A percentile compares a stretch with the other conserved stretches of the same genome.
Evolutionary conservation across 2,113 vertebrate genomes (phyloP).

Genomic region (Hemiprocne comata): DNA sequence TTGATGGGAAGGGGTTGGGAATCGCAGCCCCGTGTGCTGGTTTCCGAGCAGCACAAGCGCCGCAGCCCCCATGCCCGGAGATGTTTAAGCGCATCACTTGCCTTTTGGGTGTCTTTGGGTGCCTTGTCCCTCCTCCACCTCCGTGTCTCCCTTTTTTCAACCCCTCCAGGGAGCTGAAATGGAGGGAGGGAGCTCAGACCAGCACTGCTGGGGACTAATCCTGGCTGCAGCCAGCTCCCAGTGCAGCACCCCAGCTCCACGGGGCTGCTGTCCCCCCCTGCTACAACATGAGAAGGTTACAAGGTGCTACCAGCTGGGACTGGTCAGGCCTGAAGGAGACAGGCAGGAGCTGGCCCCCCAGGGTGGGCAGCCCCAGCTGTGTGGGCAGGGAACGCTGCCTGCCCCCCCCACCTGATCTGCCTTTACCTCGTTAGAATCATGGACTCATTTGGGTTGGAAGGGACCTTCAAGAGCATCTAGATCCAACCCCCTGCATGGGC

Average conservation of each 20-base stretch:
- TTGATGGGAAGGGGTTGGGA: fast-evolving
- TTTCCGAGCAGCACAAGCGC: neutral
- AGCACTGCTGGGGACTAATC: neutral
- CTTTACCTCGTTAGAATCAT: neutral
- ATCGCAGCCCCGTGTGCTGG: fast-evolving
- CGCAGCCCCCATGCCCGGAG: neutral
- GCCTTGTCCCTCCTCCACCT: neutral
- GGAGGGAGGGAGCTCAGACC: neutral
- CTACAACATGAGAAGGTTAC: neutral
- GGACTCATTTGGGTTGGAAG: too few species aligned
- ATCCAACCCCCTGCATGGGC: too few species aligned
- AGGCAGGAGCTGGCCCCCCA: neutral
- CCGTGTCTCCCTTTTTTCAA: fast-evolving
- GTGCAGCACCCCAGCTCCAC: neutral
- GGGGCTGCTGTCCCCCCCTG: too few species aligned
- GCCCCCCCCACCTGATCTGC: neutral
- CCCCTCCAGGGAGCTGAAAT: too few species aligned
- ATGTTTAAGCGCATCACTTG: fast-evolving
- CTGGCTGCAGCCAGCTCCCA: too few species aligned
- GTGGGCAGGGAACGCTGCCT: neutral
- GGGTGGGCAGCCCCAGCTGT: neutral
- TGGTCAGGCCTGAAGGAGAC: neutral
- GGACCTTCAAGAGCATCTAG: too few species aligned
- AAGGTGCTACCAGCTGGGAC: neutral
- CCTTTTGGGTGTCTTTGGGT: neutral